phyloP scores from a whole-genome alignment of 2,888 invertebrate genomes.

The Mesoligia furuncula region DNA sequence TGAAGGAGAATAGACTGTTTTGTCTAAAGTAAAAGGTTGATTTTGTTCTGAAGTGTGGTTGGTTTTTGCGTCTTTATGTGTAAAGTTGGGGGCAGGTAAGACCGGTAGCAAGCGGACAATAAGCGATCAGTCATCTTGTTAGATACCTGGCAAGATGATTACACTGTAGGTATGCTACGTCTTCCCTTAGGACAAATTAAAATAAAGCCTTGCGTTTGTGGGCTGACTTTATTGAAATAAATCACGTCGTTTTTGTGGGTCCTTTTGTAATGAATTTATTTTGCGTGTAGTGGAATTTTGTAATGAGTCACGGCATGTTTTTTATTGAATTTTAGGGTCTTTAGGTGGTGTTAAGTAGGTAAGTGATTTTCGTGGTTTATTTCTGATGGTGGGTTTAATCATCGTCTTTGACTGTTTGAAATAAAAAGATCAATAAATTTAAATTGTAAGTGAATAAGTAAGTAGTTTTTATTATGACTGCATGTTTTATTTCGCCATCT shows the following conservation, averaged over 20 bases:
- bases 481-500: neutral
- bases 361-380: slow-evolving; percentile 41
- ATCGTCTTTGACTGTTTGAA: slow-evolving; percentile 6
- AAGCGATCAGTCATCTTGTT: slow-evolving; percentile 88
- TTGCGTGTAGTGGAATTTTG: slow-evolving; percentile 62
- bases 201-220: slow-evolving; percentile 71
- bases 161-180: slow-evolving; percentile 70
- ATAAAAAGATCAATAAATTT: slow-evolving; percentile 6
- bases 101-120: slow-evolving; percentile 88
- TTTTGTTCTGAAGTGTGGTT: slow-evolving; percentile 59
- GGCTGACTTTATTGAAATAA: slow-evolving; percentile 63
- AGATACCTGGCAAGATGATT: slow-evolving; percentile 85
- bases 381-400: slow-evolving; percentile 14
- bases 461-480: neutral
- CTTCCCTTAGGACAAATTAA: slow-evolving; percentile 82
- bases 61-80: slow-evolving; percentile 67
- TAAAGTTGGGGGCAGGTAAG: slow-evolving; percentile 73
- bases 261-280: slow-evolving; percentile 64
- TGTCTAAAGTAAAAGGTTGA: slow-evolving; percentile 50
- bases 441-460: slow-evolving; percentile 13
- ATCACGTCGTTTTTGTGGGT: slow-evolving; percentile 59
- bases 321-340: slow-evolving; percentile 65
- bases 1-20: slow-evolving; percentile 58
- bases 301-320: slow-evolving; percentile 65
- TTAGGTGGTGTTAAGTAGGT: slow-evolving; percentile 61